These are phyloP conservation scores for Solenopsis fugax DNA, from an alignment of 1,140 invertebrate species.

Conservation along the genomic window DNA sequence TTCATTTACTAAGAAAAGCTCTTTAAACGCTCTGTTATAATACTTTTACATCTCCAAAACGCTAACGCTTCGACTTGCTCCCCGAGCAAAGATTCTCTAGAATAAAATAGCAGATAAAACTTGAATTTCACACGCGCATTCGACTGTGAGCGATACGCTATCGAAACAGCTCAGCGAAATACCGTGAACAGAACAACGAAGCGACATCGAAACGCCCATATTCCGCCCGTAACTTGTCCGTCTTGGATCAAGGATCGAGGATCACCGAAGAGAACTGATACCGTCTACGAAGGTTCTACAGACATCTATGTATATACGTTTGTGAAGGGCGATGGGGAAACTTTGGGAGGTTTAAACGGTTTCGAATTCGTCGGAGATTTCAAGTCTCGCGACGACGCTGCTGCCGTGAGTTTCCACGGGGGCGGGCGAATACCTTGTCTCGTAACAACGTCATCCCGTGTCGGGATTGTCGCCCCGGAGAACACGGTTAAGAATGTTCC, in stretches of 20 bases:
- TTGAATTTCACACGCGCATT: not conserved
- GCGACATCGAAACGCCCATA: constrained; percentile 30
- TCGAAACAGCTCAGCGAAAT: constrained; percentile 30
- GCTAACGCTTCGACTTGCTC: not conserved
- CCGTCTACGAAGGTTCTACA: too few relatives aligned
- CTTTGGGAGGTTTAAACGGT: constrained; percentile 32
- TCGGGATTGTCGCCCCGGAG: constrained; percentile 20
- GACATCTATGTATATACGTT: too few relatives aligned
- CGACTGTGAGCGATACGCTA: not conserved
- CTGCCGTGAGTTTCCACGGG: constrained; percentile 21
- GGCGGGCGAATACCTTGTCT: constrained; percentile 25
- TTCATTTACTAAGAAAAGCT: not conserved
- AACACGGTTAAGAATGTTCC: constrained; percentile 50
- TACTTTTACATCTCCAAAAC: not conserved
- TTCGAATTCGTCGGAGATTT: constrained; percentile 41
- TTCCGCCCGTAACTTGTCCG: constrained; percentile 34
- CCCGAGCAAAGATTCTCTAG: not conserved
- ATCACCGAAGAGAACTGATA: not conserved
- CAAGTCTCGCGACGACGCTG: not conserved
- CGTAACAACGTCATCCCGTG: constrained; percentile 57
- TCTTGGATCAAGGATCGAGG: not conserved
- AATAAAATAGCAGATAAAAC: not conserved
- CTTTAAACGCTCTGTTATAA: not conserved
- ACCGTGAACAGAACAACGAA: not conserved
- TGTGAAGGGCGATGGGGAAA: constrained; percentile 1